These are phyloP conservation scores for Acanthochromis polyacanthus DNA, from an alignment of 2,113 vertebrate genomes.

Conservation along the genomic window DNA sequence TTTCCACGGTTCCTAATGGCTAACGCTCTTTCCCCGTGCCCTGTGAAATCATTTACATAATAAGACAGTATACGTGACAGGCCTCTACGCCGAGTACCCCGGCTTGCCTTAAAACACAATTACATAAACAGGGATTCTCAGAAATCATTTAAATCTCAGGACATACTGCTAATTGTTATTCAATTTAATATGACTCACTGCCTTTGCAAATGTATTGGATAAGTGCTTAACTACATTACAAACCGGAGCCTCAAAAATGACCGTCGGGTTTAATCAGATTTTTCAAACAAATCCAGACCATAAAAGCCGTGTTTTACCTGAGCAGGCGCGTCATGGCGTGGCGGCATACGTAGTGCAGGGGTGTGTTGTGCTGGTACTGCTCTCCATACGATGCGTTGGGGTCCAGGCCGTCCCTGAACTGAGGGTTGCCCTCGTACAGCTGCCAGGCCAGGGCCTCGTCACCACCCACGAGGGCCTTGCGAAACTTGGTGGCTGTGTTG, in stretches of 20 bases:
- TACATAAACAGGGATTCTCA: slow-evolving; percentile 1
- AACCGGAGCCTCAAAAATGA: neutral
- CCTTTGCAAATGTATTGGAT: slow-evolving; percentile 8
- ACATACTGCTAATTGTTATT: slow-evolving; percentile 39
- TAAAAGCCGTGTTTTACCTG: slow-evolving; percentile 83
- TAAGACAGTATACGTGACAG: neutral
- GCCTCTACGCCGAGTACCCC: neutral
- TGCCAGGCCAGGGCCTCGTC: slow-evolving; percentile 98
- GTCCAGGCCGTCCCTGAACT: slow-evolving; percentile 96
- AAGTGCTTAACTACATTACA: slow-evolving; percentile 30
- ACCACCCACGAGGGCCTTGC: slow-evolving; percentile 96
- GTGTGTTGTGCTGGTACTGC: slow-evolving; percentile 98
- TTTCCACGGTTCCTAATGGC: neutral
- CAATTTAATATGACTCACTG: slow-evolving; percentile 41
- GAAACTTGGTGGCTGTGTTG: slow-evolving; percentile 98
- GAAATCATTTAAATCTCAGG: slow-evolving; percentile 27
- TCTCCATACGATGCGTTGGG: slow-evolving; percentile 98
- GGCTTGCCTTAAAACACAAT: slow-evolving; percentile 30
- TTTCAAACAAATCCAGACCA: neutral
- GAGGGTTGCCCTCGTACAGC: slow-evolving; percentile 98
- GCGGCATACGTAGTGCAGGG: slow-evolving; percentile 95
- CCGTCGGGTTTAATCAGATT: neutral
- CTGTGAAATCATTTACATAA: slow-evolving; percentile 22
- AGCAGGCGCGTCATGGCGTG: slow-evolving; percentile 97
- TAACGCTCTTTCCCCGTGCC: slow-evolving; percentile 7